Conservation (phyloP, 2,888 invertebrate genomes). For the Apomyelois bistriatella region DNA sequence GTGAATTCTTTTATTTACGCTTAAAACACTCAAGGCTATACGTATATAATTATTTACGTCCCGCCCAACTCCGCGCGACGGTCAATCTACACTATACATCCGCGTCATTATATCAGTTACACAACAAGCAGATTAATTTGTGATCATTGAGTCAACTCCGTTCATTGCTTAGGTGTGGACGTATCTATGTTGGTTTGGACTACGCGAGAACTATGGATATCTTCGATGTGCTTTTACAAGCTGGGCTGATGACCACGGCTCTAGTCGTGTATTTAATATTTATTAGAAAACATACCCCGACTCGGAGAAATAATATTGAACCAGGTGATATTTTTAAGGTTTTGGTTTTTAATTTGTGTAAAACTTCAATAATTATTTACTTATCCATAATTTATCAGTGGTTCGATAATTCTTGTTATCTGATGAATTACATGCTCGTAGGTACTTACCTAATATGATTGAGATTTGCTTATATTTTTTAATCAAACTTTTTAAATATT, state of each 20-base stretch:
- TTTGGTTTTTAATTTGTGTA: not conserved
- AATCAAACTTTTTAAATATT: too few species aligned
- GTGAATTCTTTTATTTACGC: too few species aligned
- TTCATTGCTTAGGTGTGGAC: not conserved
- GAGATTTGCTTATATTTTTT: too few species aligned
- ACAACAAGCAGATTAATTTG: slow-evolving; percentile 1
- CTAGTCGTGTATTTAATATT: slow-evolving; percentile 57
- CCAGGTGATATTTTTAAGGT: slow-evolving; percentile 41
- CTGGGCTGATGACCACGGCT: slow-evolving; percentile 51
- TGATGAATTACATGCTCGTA: too few species aligned
- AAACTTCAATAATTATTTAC: too few species aligned
- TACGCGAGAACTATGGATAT: slow-evolving; percentile 43
- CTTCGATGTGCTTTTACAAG: slow-evolving; percentile 52
- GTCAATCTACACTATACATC: not conserved
- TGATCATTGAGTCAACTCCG: not conserved
- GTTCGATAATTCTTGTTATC: too few species aligned
- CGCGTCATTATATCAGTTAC: slow-evolving; percentile 1
- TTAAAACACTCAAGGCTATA: not conserved
- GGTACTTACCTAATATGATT: too few species aligned
- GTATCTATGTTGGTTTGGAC: not conserved
- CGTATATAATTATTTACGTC: too few species aligned
- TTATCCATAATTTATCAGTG: slow-evolving; percentile 5
- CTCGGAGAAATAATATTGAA: slow-evolving; percentile 42
- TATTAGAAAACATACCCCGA: slow-evolving; percentile 36
- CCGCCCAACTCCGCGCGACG: not conserved